Percentiles rank a stretch among this genome's conserved stretches.
phyloP scores from a whole-genome alignment of 2,888 invertebrate species.

The Nemotelus pantherinus region DNA sequence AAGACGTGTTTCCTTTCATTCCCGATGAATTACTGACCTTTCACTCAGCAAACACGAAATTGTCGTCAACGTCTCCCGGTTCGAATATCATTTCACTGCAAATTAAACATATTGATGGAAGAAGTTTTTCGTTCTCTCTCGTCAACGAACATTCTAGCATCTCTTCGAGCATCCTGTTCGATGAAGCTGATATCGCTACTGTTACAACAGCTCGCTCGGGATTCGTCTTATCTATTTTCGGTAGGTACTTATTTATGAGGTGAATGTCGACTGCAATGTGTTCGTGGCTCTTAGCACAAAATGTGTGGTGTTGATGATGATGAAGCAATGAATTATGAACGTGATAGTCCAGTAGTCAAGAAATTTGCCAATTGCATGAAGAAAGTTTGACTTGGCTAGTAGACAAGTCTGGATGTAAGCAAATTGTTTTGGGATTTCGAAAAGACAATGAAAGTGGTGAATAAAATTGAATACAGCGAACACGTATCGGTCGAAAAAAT shows the following conservation, averaged over 20 bases:
- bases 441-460: not conserved
- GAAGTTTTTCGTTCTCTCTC: not conserved
- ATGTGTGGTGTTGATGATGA: not conserved
- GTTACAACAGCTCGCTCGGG: no score
- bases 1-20: slow-evolving; percentile 9
- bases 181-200: not conserved
- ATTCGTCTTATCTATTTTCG: no score
- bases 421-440: not conserved
- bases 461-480: not conserved
- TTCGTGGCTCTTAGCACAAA: not conserved
- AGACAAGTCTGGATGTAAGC: not conserved
- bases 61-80: not conserved
- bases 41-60: slow-evolving; percentile 3
- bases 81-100: slow-evolving; percentile 2
- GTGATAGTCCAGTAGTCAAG: not conserved
- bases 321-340: not conserved
- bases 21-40: slow-evolving; percentile 30
- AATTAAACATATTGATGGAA: slow-evolving; percentile 11
- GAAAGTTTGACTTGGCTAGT: no score
- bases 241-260: not conserved
- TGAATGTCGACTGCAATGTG: not conserved
- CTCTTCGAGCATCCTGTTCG: slow-evolving; percentile 13
- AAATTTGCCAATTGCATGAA: no score
- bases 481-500: not conserved
- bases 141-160: not conserved